Evolutionary conservation across 2,113 vertebrate species (phyloP).

Genomic region (Mugil cephalus): DNA sequence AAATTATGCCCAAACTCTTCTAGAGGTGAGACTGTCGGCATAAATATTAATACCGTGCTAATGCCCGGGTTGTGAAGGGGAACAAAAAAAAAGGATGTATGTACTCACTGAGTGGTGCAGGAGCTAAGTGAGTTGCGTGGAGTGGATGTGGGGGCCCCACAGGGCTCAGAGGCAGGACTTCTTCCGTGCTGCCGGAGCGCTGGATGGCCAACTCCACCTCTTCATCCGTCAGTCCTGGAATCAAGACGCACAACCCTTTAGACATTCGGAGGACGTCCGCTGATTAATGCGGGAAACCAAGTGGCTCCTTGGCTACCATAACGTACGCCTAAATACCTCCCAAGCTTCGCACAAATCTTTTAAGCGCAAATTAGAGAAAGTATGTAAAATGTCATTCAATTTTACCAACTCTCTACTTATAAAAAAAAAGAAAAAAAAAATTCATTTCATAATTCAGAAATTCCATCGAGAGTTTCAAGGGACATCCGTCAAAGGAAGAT

Average conservation of each 20-base stretch:
- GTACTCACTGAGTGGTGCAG: constrained; percentile 88
- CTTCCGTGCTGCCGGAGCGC: constrained; percentile 89
- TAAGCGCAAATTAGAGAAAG: constrained; percentile 69
- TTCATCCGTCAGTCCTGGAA: constrained; percentile 93
- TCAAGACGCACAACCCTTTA: constrained; percentile 54
- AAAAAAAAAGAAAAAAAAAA: constrained; percentile 59
- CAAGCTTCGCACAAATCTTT: constrained; percentile 66
- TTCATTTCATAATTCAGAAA: constrained; percentile 73
- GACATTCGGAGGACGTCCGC: constrained; percentile 20
- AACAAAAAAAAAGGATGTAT: constrained; percentile 2
- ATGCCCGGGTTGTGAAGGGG: constrained; percentile 6
- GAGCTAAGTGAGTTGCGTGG: constrained; percentile 81
- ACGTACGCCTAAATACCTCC: constrained; percentile 68
- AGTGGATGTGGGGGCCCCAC: constrained; percentile 74
- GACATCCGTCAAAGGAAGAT: constrained; percentile 70
- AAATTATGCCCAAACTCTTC: constrained; percentile 2
- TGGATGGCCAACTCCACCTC: constrained; percentile 96
- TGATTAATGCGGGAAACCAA: constrained; percentile 62
- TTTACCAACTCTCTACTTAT: constrained; percentile 50
- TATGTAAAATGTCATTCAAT: constrained; percentile 70
- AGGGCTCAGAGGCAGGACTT: constrained; percentile 81
- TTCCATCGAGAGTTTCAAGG: constrained; percentile 64
- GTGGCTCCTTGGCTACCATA: constrained; percentile 56
- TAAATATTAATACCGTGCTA: constrained; percentile 12
- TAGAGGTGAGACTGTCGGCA: not conserved